Evolutionary conservation across 2,113 vertebrate genomes (phyloP).

Genomic region (Hipposideros armiger): DNA sequence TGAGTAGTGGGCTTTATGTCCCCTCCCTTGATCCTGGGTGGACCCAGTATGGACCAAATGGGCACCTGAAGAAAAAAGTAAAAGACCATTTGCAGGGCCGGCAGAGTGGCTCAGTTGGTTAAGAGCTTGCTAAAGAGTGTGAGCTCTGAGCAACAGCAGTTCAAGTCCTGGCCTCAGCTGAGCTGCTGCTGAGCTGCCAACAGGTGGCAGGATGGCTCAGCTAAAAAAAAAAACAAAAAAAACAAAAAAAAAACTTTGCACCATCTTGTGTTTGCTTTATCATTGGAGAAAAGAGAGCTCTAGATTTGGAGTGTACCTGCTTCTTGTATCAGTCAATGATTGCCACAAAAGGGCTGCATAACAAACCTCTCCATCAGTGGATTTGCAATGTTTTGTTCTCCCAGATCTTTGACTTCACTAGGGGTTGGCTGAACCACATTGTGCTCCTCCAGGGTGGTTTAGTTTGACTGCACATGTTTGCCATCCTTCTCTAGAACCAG

Average conservation of each 20-base stretch:
- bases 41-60: not conserved
- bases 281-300: not conserved
- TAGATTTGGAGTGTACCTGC: not conserved
- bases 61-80: not conserved
- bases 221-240: no score
- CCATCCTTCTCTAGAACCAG: not conserved
- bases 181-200: no score
- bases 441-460: not conserved
- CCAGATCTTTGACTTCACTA: not conserved
- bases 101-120: no score
- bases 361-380: accelerated
- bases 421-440: not conserved
- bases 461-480: not conserved
- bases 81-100: not conserved
- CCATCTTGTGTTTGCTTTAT: no score
- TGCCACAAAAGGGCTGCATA: not conserved
- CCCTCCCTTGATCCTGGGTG: not conserved
- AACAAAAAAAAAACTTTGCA: no score
- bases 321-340: not conserved
- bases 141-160: no score
- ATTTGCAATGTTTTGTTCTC: not conserved
- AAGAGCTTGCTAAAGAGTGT: no score
- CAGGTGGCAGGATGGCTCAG: no score
- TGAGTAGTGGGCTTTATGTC: not conserved
- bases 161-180: no score